These are phyloP conservation scores for Lepidurus arcticus DNA, from an alignment of 1,140 invertebrate species.

Conservation along the genomic window DNA sequence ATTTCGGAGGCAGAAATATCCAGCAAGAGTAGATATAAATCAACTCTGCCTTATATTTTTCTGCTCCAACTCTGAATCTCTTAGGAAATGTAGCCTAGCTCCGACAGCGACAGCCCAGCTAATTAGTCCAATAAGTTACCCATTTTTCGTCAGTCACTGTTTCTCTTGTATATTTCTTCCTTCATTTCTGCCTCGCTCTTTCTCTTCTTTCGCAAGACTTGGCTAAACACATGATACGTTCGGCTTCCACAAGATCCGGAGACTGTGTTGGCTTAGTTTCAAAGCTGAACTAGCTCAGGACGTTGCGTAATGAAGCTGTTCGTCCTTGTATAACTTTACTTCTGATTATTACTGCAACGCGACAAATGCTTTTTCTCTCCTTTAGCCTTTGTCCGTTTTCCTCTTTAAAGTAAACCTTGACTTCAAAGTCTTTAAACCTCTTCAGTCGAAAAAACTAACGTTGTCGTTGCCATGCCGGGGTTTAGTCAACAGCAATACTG, in stretches of 20 bases:
- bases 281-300: neutral
- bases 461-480: no score
- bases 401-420: no score
- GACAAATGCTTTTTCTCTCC: neutral
- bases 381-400: neutral
- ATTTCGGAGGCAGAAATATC: neutral
- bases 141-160: neutral
- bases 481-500: no score
- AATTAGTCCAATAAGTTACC: constrained; percentile 12
- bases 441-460: no score
- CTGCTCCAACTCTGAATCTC: neutral
- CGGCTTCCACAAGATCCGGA: neutral
- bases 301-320: neutral
- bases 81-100: neutral
- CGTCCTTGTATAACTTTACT: neutral
- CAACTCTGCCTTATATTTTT: neutral
- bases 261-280: constrained; percentile 2
- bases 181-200: neutral
- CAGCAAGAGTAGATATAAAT: neutral
- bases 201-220: neutral
- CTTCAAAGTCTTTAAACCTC: no score
- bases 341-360: neutral
- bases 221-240: neutral
- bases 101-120: neutral
- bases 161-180: neutral